These are phyloP conservation scores for Sebastes steindachneri DNA, from an alignment of 2,797 vertebrate species.

Conservation along the genomic window DNA sequence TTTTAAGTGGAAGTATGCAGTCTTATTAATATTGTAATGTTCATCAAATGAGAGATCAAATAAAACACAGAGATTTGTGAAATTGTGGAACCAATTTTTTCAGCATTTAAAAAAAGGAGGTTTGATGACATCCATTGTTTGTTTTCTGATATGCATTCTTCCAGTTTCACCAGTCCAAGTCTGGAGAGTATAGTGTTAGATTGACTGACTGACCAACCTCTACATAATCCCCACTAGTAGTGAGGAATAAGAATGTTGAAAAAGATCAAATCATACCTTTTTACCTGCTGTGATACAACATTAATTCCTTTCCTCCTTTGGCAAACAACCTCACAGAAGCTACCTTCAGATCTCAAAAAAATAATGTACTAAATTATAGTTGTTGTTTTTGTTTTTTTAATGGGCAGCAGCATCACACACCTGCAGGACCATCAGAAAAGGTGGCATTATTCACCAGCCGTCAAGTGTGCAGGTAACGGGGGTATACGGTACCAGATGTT, in stretches of 20 bases:
- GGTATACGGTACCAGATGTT: conserved; percentile 24
- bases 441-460: conserved; percentile 13
- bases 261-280: neutral
- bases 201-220: neutral
- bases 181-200: neutral
- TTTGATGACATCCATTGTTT: neutral
- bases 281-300: neutral
- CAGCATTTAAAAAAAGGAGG: too few species aligned
- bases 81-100: too few species aligned
- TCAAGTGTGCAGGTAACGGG: conserved; percentile 1
- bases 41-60: too few species aligned
- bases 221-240: neutral
- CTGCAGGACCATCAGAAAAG: neutral
- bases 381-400: neutral
- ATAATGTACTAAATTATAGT: neutral
- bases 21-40: too few species aligned
- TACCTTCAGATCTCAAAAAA: neutral
- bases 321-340: neutral
- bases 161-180: too few species aligned
- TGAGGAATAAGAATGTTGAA: neutral
- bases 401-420: neutral
- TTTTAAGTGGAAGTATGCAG: too few species aligned
- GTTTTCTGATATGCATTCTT: too few species aligned
- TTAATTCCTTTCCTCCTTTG: neutral
- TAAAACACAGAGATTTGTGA: too few species aligned